Evolutionary conservation across 1,140 invertebrate genomes (phyloP), one percentile per base, ranked within the genome.

Genomic region (Prorops nasuta): DNA sequence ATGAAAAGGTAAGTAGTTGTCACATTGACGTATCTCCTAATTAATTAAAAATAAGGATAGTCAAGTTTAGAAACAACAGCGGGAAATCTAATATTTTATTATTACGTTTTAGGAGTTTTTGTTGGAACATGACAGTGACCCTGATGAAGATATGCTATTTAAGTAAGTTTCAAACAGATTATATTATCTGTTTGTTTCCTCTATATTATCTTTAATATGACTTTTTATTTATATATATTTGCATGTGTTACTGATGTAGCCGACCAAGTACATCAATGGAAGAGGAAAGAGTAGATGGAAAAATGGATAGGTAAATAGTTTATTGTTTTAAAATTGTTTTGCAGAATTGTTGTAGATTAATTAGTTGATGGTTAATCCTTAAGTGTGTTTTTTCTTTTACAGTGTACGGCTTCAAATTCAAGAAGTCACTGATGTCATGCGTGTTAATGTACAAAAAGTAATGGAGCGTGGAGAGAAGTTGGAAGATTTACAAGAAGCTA

Each of bases 351-450:
- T n/a, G n/a, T 38, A 50, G 34, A 15, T 34, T 44, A 35, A 12
- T 24, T 18, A 34, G 40, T 18, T 12, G 2, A 34, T 44, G 3
- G 18, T 28, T 31, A 9, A n/a, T 31, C 3, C 32, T 32, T 24
- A 31, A 31, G 12, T 28, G 12, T 14, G n/a, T 34, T 20, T 38
- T 37, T 37, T 24, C 36, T 22, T 54, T 37, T n/a, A 19, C 39
- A 81, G 79, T 51, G 74, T 81, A 0, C 71, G 71, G 49, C 64
- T 77, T 19, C 80, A 84, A 61, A 81, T 84, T 19, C 75, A 80
- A 24, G 80, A 83, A 46, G 81, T 83, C 10, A 78, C 82, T 1
- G 77, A 79, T 43, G 76, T 79, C 4, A 84, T 84, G 81, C 74
- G 79, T 4, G 71, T 78, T 21, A 84, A 83, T 66, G 79, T 84